Conservation (phyloP, 2,113 vertebrate genomes). For the Petaurus breviceps region DNA sequence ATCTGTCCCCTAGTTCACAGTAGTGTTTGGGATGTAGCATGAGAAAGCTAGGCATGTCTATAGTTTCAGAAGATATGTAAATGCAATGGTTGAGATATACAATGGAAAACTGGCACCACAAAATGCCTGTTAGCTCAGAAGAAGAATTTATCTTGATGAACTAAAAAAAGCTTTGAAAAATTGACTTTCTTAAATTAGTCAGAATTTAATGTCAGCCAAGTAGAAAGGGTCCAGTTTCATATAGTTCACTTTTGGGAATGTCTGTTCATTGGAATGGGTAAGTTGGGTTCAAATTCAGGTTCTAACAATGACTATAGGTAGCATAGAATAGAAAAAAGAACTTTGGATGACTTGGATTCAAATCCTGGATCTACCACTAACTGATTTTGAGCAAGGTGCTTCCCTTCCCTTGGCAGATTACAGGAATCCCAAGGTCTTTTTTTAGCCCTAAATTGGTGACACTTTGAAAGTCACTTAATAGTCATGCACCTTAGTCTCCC, state of each 20-base stretch:
- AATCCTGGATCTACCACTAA: neutral
- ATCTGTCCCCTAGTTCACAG: neutral
- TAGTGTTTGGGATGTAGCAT: neutral
- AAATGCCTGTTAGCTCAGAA: neutral
- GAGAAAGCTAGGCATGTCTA: neutral
- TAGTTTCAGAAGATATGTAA: neutral
- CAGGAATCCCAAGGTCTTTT: neutral
- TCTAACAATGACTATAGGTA: neutral
- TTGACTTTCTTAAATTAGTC: neutral
- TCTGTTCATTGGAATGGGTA: neutral
- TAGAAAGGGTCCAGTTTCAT: neutral
- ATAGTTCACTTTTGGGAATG: neutral
- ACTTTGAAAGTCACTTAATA: neutral
- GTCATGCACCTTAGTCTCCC: neutral
- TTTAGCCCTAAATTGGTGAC: neutral
- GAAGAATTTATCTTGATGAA: neutral
- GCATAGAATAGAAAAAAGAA: neutral
- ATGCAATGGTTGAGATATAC: neutral
- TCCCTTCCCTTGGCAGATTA: neutral
- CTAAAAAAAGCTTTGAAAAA: neutral
- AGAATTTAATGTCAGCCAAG: neutral
- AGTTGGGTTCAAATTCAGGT: neutral
- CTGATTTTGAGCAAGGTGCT: neutral
- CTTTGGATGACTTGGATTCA: neutral
- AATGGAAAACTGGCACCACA: neutral